Conservation (phyloP, 2,888 invertebrate genomes). For the Caenorhabditis virilis region DNA sequence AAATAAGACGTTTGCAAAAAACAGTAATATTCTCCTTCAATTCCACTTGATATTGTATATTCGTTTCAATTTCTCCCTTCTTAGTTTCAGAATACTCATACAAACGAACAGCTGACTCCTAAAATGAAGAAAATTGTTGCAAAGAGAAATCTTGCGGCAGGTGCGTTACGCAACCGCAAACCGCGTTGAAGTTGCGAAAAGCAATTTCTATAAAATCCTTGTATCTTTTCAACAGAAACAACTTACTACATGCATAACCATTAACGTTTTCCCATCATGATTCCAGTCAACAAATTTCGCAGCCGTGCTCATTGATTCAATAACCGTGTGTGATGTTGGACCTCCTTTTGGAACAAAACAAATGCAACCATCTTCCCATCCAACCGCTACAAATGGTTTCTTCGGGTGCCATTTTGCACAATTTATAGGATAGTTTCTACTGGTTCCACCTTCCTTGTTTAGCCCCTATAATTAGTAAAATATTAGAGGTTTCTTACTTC, state of each 20-base stretch:
- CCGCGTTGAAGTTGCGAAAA: conserved; percentile 6
- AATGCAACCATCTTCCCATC: conserved; percentile 58
- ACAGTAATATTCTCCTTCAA: conserved; percentile 5
- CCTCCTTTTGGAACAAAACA: conserved; percentile 14
- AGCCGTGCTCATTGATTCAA: conserved; percentile 5
- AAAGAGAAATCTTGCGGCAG: no score
- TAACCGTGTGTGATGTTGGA: conserved; percentile 2
- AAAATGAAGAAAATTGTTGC: no score
- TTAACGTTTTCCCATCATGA: conserved; percentile 25
- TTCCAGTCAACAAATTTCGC: conserved; percentile 29
- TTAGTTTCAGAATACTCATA: not conserved
- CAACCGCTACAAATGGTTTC: conserved; percentile 50
- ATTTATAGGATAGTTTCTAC: conserved; percentile 12
- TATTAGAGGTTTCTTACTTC: not conserved
- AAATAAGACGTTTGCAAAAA: not conserved
- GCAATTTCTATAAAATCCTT: conserved; percentile 12
- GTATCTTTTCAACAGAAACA: not conserved
- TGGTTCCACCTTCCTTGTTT: conserved; percentile 16
- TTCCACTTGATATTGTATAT: not conserved
- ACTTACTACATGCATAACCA: conserved; percentile 20
- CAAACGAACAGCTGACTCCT: no score
- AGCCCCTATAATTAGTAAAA: conserved; percentile 14
- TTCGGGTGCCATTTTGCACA: conserved; percentile 57
- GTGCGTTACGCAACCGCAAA: no score
- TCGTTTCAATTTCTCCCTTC: not conserved